Base-by-base conservation (phyloP, 2,113 vertebrate species). In the Leucopsar rothschildi region DNA sequence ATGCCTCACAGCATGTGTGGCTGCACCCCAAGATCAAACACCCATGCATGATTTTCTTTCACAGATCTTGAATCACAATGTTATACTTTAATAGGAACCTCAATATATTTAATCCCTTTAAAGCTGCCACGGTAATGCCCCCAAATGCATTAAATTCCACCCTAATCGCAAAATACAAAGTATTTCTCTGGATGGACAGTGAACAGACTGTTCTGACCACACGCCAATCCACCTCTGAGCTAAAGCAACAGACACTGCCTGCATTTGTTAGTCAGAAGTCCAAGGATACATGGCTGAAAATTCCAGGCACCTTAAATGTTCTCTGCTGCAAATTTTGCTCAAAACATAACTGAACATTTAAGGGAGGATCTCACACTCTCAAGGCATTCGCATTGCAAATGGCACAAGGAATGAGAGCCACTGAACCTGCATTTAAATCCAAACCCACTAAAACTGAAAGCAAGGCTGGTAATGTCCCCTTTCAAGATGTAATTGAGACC, bases 11-110 rank as follows among this genome's bases (percentile, higher is more conserved):
- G 97, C 94, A 86, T 95, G 96, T 63, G 69, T 82, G 93, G 93
- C 96, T 96, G 92, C 94, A 96, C 95, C 96, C 97, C 92, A 95
- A 97, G 96, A 97, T 97, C 97, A 97, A 97, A 97, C 94, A 95
- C 72, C 86, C 90, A 88, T 82, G 95, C 94, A 95, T 93, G 95
- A 95, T 97, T 97, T 97, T 94, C 95, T 82, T 96, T 97, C 93
- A 96, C 96, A 96, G 95, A 96, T 97, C 94, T 95, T 94, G 93
- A 97, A 97, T 96, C 96, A 86, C 90, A 95, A 91, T 77, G 93
- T 97, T 96, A 91, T 57, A 94, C 95, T 95, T 97, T 97, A 97
- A 97, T 90, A 94, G 88, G 92, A 96, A 95, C 78, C 95, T 96
- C 95, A 91, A 90, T 93, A 92, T 92, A 59, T 65, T 96, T 97